Evolutionary conservation across 2,113 vertebrate genomes (phyloP).

Genomic region (Rhynchopsitta pachyrhyncha): DNA sequence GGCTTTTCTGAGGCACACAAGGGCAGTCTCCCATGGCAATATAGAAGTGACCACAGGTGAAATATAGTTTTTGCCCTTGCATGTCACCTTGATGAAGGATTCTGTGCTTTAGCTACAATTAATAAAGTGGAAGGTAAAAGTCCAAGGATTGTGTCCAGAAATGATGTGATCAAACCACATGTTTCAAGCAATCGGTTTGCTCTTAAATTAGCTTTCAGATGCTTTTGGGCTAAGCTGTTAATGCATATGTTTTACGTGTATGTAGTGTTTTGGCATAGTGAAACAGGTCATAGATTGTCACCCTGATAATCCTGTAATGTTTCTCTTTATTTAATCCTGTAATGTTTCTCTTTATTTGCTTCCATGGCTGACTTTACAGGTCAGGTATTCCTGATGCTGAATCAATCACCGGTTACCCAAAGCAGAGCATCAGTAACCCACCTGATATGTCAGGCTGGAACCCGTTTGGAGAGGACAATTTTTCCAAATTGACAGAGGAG

Average conservation of each 20-base stretch:
- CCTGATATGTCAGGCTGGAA: slow-evolving; percentile 99
- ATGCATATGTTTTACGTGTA: background rate
- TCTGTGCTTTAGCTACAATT: background rate
- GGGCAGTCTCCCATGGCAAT: background rate
- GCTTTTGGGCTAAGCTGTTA: background rate
- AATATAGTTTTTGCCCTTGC: background rate
- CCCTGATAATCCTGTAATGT: background rate
- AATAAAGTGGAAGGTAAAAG: background rate
- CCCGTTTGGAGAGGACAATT: slow-evolving; percentile 97
- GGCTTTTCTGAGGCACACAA: background rate
- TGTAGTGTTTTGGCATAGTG: background rate
- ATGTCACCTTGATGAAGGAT: background rate
- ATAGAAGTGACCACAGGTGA: background rate
- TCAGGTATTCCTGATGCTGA: slow-evolving; percentile 77
- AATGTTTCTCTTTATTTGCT: background rate
- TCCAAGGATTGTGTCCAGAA: background rate
- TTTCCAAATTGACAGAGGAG: slow-evolving; percentile 94
- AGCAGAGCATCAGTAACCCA: slow-evolving; percentile 84
- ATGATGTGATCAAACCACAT: fast-evolving
- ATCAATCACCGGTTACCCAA: slow-evolving; percentile 64
- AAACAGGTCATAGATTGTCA: background rate
- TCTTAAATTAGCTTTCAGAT: background rate
- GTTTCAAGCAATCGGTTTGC: background rate
- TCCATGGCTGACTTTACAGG: slow-evolving; percentile 51
- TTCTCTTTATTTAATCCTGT: background rate